These are phyloP conservation scores for Synaphobranchus kaupii DNA, from an alignment of 2,797 vertebrate genomes.

Conservation along the genomic window DNA sequence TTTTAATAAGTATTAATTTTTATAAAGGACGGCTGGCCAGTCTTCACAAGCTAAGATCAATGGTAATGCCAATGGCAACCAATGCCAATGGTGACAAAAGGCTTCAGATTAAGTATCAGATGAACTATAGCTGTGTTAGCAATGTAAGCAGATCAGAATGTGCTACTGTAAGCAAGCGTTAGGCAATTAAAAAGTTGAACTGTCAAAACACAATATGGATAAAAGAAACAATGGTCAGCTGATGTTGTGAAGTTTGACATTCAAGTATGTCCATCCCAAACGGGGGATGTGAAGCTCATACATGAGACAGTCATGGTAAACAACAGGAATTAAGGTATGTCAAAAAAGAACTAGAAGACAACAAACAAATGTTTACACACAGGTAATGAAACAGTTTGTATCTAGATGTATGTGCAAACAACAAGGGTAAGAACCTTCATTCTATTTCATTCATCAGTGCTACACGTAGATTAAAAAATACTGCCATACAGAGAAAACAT, in stretches of 20 bases:
- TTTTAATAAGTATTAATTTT: background rate
- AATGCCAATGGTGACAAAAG: background rate
- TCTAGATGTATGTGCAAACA: constrained; percentile 41
- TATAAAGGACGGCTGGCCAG: background rate
- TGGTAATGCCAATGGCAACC: background rate
- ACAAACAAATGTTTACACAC: constrained; percentile 45
- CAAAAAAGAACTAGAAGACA: constrained; percentile 26
- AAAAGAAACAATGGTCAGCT: background rate
- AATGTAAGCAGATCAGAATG: background rate
- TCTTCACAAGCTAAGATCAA: background rate
- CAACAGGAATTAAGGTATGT: constrained; percentile 38
- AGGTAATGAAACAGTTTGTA: constrained; percentile 26
- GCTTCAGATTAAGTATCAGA: background rate
- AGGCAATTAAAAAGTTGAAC: constrained; percentile 59
- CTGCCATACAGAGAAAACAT: constrained; percentile 49
- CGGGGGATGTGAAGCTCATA: constrained; percentile 45
- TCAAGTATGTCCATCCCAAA: constrained; percentile 50
- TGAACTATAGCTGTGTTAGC: background rate
- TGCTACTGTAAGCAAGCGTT: background rate
- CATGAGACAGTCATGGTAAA: constrained; percentile 40
- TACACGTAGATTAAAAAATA: constrained; percentile 54
- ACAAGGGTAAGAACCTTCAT: constrained; percentile 54
- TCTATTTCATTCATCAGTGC: constrained; percentile 73
- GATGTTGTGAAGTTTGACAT: constrained; percentile 44
- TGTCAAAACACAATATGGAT: constrained; percentile 41